Evolutionary conservation across 2,888 invertebrate genomes (phyloP), one percentile per base, ranked within the genome.

Genomic region (Pemphredon lugubris): DNA sequence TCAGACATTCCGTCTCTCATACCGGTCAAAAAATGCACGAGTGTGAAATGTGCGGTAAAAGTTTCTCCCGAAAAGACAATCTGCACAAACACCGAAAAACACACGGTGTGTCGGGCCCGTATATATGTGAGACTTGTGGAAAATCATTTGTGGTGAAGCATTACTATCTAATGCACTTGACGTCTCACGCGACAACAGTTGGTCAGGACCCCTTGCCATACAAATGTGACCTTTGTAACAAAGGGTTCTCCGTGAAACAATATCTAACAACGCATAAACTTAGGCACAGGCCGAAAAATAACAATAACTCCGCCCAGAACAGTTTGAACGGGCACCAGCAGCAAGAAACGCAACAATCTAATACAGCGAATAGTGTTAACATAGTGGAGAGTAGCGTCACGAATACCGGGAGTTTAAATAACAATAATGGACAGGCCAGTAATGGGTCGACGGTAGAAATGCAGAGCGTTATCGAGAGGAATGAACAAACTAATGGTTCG

Each of bases 141-240:
- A 94, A 93, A 83, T 92, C 92, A 54, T 94, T 94, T 82, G 92
- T 93, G 11, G 92, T 94, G 42, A 93, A 93, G 85, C 92, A 93
- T 83, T 93, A 94, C 83, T 94, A 93, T 84, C 88, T 93, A 68
- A 92, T 93, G 85, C 94, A 94, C 83, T 91, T 93, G 73, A 87
- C 91, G 55, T 91, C 92, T 66, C 93, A 90, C 64, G 88, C 88
- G 2, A 83, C 86, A 1, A 78, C 83, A 4, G 63, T 77, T 1
- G 69, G 83, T 65, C 82, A 83, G 16, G 87, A 88, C 77, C 88
- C 89, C 0, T 73, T 90, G 48, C 91, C 92, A 0, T 93, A 92
- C 73, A 91, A 90, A 34, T 93, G 93, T 83, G 92, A 92, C 44
- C 91, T 93, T 2, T 93, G 93, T 83, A 91, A 92, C 11, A 92